phyloP scores from a whole-genome alignment of 92 coral and sea anemone species.

The Palythoa grandiflora region DNA sequence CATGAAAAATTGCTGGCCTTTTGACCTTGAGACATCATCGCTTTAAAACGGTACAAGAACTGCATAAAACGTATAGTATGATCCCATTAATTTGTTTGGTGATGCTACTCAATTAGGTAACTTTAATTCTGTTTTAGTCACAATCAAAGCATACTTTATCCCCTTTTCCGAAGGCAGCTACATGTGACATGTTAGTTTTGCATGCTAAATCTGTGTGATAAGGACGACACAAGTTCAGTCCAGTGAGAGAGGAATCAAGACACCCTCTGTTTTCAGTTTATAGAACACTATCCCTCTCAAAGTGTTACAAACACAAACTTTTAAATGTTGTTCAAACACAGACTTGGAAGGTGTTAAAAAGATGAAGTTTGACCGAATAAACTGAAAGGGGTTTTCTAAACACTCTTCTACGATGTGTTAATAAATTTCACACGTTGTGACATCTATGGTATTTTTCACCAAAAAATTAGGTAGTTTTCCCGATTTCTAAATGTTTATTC shows the following conservation, averaged over 20 bases:
- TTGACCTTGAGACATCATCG: constrained; percentile 43
- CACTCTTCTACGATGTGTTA: constrained; percentile 39
- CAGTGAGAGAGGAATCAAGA: not conserved
- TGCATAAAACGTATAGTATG: not conserved
- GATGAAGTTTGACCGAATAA: constrained; percentile 17
- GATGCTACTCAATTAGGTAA: too few relatives aligned
- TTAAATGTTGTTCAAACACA: constrained; percentile 40
- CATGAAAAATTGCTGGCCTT: constrained; percentile 43
- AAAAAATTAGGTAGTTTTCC: not conserved
- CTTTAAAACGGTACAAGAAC: constrained; percentile 46
- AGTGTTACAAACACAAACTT: constrained; percentile 23
- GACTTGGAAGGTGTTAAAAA: constrained; percentile 41
- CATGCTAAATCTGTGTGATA: not conserved
- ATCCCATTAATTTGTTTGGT: not conserved
- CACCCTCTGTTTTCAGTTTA: constrained; percentile 31
- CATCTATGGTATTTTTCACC: not conserved
- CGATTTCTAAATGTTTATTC: constrained; percentile 12
- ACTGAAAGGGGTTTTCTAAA: constrained; percentile 48
- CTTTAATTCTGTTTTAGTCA: not conserved
- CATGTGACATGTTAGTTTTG: not conserved
- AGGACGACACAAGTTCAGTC: constrained; percentile 17
- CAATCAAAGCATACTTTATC: not conserved
- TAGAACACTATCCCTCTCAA: constrained; percentile 12
- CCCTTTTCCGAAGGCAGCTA: not conserved
- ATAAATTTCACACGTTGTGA: constrained; percentile 18